A percentile compares a stretch with the other conserved stretches of the same genome.
These are phyloP conservation scores for Sthenelais limicola DNA, from an alignment of 2,888 invertebrate genomes.

Conservation along the genomic window DNA sequence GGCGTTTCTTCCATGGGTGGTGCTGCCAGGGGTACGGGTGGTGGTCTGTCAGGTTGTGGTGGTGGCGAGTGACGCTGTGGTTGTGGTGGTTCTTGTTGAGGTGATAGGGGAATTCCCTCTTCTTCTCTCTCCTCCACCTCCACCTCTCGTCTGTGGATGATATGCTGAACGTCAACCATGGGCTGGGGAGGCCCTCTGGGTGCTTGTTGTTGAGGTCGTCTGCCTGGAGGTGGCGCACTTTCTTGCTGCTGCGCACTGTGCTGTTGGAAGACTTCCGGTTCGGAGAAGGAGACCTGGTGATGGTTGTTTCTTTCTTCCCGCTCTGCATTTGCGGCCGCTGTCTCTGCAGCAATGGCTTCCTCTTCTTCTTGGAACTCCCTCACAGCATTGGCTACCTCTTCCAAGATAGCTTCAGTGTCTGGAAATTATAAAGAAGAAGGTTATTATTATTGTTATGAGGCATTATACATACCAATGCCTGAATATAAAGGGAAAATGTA, in stretches of 20 bases:
- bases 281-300: too few species aligned
- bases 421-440: background rate
- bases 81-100: too few species aligned
- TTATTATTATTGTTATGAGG: background rate
- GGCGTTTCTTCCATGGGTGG: slow-evolving; percentile 8
- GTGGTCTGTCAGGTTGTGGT: slow-evolving; percentile 23
- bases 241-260: slow-evolving; percentile 2
- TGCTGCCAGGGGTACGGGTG: background rate
- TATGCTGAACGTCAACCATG: too few species aligned
- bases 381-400: slow-evolving; percentile 15
- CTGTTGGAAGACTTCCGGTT: background rate
- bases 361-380: slow-evolving; percentile 34
- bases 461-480: background rate
- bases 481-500: too few species aligned
- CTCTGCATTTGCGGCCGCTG: background rate
- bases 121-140: too few species aligned
- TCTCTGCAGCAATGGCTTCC: slow-evolving; percentile 4
- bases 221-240: background rate
- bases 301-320: background rate
- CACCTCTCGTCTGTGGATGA: background rate
- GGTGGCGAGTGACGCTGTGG: background rate
- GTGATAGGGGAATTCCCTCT: too few species aligned
- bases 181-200: background rate
- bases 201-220: background rate
- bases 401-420: slow-evolving; percentile 39